Evolutionary conservation across 1,140 invertebrate genomes (phyloP).

Genomic region (Macrostomum lignano): DNA sequence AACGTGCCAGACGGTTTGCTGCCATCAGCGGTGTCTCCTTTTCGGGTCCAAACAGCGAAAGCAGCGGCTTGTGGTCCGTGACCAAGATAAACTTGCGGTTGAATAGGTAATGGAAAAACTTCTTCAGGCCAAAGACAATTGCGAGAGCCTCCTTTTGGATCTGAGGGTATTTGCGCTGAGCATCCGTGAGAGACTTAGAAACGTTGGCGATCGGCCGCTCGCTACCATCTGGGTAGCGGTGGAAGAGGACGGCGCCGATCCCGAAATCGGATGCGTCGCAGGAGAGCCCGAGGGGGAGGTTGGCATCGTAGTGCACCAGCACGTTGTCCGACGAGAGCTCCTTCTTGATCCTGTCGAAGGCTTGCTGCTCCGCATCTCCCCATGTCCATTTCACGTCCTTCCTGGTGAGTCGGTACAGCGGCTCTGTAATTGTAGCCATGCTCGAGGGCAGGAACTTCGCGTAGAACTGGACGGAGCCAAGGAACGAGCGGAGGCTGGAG

Average conservation of each 20-base stretch:
- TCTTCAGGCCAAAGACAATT: constrained; percentile 30
- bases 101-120: constrained; percentile 31
- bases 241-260: too few species aligned
- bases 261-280: too few species aligned
- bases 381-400: too few species aligned
- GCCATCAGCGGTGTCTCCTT: constrained; percentile 11
- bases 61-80: constrained; percentile 23
- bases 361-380: too few species aligned
- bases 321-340: too few species aligned
- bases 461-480: constrained; percentile 7
- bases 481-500: constrained; percentile 4
- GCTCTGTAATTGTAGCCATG: constrained; percentile 4
- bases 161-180: constrained; percentile 26
- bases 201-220: too few species aligned
- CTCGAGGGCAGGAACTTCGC: constrained; percentile 7
- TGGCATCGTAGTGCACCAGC: too few species aligned
- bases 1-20: constrained; percentile 15
- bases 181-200: too few species aligned
- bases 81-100: constrained; percentile 16
- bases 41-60: constrained; percentile 11
- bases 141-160: constrained; percentile 32
- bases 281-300: too few species aligned
- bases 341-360: too few species aligned
- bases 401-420: too few species aligned
- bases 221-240: too few species aligned